Evolutionary conservation across 2,113 vertebrate species (phyloP).

Genomic region (Actenoides hombroni): DNA sequence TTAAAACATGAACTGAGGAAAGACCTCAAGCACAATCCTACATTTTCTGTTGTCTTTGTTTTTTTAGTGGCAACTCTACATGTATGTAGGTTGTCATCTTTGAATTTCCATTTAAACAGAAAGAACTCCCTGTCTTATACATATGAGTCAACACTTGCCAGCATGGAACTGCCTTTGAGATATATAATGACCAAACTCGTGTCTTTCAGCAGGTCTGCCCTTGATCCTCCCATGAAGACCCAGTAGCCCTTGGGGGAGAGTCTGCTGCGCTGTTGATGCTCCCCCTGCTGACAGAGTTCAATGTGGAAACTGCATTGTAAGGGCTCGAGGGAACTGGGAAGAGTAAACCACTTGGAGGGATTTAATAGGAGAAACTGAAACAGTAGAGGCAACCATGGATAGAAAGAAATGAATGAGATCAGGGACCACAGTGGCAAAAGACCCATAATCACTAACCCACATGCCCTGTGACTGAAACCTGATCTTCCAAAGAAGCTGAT

Average conservation of each 20-base stretch:
- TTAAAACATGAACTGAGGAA: not conserved
- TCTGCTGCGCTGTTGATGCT: not conserved
- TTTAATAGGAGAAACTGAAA: not conserved
- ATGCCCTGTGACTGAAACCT: not conserved
- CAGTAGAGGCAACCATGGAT: not conserved
- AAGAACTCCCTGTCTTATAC: not conserved
- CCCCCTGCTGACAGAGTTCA: not conserved
- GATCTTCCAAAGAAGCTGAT: not conserved
- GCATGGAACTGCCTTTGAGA: not conserved
- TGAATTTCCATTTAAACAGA: not conserved
- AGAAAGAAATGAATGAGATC: not conserved
- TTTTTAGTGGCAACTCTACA: not conserved
- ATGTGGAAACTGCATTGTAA: not conserved
- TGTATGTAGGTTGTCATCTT: fast-evolving
- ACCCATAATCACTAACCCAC: not conserved
- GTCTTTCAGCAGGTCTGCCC: not conserved
- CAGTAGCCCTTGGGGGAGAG: not conserved
- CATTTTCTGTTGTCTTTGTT: not conserved
- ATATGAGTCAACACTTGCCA: not conserved
- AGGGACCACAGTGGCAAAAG: not conserved
- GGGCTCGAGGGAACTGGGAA: not conserved
- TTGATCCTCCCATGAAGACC: not conserved
- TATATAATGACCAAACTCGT: not conserved
- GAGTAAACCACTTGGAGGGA: not conserved
- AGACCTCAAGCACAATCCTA: not conserved